Conservation (phyloP, 2,888 invertebrate genomes). For the Hydrotaea diabolus region DNA sequence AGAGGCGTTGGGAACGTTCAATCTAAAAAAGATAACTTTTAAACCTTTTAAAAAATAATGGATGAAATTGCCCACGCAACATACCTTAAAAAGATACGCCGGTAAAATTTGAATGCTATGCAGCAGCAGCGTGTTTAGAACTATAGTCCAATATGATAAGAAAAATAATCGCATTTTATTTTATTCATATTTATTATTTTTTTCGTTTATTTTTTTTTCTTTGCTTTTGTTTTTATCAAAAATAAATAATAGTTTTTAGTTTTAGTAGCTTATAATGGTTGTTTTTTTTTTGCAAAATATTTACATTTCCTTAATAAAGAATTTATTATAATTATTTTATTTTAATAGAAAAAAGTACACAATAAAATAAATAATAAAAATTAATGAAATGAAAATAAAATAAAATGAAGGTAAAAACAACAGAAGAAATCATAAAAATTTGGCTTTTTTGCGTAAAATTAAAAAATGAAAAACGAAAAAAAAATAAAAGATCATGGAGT, state of each 20-base stretch:
- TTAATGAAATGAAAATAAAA: slow-evolving; percentile 22
- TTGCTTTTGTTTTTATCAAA: slow-evolving; percentile 56
- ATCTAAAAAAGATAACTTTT: no score
- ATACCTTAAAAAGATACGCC: no score
- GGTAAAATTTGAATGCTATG: no score
- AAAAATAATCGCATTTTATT: slow-evolving; percentile 21
- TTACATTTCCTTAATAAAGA: slow-evolving; percentile 54
- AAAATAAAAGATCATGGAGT: slow-evolving; percentile 33
- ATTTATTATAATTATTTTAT: slow-evolving; percentile 56
- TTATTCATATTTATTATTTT: slow-evolving; percentile 40
- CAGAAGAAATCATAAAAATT: slow-evolving; percentile 35
- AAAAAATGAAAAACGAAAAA: slow-evolving; percentile 32
- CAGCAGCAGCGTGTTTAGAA: no score
- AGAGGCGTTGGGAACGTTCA: no score
- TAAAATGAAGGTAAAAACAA: slow-evolving; percentile 8
- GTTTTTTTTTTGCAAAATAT: slow-evolving; percentile 52
- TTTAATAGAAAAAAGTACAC: slow-evolving; percentile 52
- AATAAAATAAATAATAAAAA: slow-evolving; percentile 45
- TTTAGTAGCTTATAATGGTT: slow-evolving; percentile 45
- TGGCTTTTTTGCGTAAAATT: slow-evolving; percentile 29
- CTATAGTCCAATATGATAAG: no score
- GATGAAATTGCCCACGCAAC: no score
- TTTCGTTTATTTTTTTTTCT: slow-evolving; percentile 48
- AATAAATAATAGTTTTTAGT: slow-evolving; percentile 58
- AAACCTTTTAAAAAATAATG: no score